phyloP scores from a whole-genome alignment of 2,797 vertebrate genomes.

The Pseudomugil tenellus region DNA sequence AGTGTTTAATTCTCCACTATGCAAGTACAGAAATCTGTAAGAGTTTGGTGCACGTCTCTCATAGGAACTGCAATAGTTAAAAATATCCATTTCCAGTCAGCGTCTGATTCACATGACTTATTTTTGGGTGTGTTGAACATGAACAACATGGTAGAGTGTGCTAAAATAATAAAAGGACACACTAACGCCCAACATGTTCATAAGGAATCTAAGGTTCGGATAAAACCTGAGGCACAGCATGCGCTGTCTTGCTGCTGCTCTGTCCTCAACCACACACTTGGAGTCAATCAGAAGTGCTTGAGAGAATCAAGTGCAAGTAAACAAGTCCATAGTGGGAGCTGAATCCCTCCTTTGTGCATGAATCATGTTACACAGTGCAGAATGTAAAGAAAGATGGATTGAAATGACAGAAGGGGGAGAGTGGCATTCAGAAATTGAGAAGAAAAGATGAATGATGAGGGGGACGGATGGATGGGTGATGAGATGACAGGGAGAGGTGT shows the following conservation, averaged over 20 bases:
- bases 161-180: neutral
- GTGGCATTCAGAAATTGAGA: constrained; percentile 17
- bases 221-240: neutral
- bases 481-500: constrained; percentile 42
- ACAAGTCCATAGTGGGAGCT: constrained; percentile 59
- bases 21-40: constrained; percentile 18
- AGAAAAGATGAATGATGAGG: constrained; percentile 50
- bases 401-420: constrained; percentile 23
- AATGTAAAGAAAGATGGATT: constrained; percentile 31
- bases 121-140: neutral
- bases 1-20: constrained; percentile 49
- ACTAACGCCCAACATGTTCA: constrained; percentile 2
- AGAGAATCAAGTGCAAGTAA: constrained; percentile 46
- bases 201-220: neutral
- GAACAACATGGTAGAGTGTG: constrained; percentile 2
- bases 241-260: neutral
- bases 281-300: constrained; percentile 31
- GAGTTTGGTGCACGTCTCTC: neutral
- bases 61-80: neutral
- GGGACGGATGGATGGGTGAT: constrained; percentile 30
- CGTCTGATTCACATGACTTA: constrained; percentile 20
- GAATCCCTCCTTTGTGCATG: constrained; percentile 20
- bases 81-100: neutral
- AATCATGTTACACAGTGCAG: constrained; percentile 13
- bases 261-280: constrained; percentile 2